phyloP scores from a whole-genome alignment of 1,140 invertebrate genomes.

The Plodia interpunctella region DNA sequence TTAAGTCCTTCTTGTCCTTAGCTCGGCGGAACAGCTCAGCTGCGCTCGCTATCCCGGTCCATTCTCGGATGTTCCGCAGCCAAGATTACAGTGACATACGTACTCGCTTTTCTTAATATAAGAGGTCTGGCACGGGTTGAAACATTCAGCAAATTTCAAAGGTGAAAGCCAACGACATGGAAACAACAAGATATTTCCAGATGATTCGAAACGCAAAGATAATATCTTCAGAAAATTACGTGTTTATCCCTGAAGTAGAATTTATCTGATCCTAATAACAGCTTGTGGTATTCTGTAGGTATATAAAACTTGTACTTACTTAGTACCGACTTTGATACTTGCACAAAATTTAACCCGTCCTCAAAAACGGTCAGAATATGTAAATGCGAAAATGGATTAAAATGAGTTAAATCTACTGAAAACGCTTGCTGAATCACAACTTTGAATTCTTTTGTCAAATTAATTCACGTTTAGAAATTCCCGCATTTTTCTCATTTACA shows the following conservation, averaged over 20 bases:
- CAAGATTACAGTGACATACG: no score
- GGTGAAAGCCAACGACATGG: not conserved
- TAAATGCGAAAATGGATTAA: not conserved
- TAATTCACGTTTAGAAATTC: not conserved
- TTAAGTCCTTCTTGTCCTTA: no score
- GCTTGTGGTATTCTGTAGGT: no score
- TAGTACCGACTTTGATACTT: no score
- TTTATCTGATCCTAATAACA: no score
- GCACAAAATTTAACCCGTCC: no score
- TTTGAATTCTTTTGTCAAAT: constrained; percentile 5
- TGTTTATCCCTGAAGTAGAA: no score
- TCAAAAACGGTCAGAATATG: no score
- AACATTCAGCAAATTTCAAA: not conserved
- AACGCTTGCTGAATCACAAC: not conserved
- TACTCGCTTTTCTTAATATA: not conserved
- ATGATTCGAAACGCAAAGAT: not conserved
- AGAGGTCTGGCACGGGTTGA: not conserved
- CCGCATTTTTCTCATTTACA: not conserved
- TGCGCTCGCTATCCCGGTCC: no score
- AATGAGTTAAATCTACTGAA: not conserved
- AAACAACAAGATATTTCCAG: not conserved
- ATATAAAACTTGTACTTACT: no score
- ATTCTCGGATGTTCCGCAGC: no score
- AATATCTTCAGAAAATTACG: not conserved
- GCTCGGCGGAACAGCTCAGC: no score